These are phyloP conservation scores for Drosophila burlai DNA, from an alignment of 1,140 invertebrate genomes.

Conservation along the genomic window DNA sequence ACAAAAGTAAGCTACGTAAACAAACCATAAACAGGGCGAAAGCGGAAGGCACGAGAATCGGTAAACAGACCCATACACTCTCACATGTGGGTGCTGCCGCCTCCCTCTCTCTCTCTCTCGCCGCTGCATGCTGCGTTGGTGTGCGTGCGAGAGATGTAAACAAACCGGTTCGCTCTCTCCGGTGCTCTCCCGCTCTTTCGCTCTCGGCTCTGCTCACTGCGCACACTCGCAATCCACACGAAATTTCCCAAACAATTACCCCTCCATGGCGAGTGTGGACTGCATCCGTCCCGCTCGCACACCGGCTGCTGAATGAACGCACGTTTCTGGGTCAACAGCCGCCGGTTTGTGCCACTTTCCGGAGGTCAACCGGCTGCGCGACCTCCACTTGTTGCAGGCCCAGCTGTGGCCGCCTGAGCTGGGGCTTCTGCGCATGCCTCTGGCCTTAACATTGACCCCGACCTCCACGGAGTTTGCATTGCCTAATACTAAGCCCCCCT, in stretches of 20 bases:
- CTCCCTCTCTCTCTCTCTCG: background rate
- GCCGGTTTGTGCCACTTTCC: slow-evolving; percentile 48
- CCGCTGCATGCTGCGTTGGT: slow-evolving; percentile 9
- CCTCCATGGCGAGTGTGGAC: slow-evolving; percentile 62
- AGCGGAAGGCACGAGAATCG: slow-evolving; percentile 18
- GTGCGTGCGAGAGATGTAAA: slow-evolving; percentile 62
- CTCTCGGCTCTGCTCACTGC: slow-evolving; percentile 24
- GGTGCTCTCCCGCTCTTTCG: slow-evolving; percentile 35
- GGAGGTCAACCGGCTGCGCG: slow-evolving; percentile 22
- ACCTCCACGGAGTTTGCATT: slow-evolving; percentile 57
- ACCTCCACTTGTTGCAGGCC: slow-evolving; percentile 53
- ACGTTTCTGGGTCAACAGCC: slow-evolving; percentile 76
- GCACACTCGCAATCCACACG: slow-evolving; percentile 63
- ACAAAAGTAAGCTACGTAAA: slow-evolving; percentile 79
- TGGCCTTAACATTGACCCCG: slow-evolving; percentile 69
- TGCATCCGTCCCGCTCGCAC: slow-evolving; percentile 47
- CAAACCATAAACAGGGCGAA: slow-evolving; percentile 61
- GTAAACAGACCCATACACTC: slow-evolving; percentile 20
- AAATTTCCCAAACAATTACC: slow-evolving; percentile 84
- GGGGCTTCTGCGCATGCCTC: slow-evolving; percentile 53
- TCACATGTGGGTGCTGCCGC: slow-evolving; percentile 2
- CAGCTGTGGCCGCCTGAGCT: slow-evolving; percentile 9
- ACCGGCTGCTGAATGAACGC: slow-evolving; percentile 64
- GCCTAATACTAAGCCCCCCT: slow-evolving; percentile 16
- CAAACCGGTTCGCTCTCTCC: slow-evolving; percentile 57